phyloP scores from a whole-genome alignment of 2,888 invertebrate species.

The Fabriciana adippe region DNA sequence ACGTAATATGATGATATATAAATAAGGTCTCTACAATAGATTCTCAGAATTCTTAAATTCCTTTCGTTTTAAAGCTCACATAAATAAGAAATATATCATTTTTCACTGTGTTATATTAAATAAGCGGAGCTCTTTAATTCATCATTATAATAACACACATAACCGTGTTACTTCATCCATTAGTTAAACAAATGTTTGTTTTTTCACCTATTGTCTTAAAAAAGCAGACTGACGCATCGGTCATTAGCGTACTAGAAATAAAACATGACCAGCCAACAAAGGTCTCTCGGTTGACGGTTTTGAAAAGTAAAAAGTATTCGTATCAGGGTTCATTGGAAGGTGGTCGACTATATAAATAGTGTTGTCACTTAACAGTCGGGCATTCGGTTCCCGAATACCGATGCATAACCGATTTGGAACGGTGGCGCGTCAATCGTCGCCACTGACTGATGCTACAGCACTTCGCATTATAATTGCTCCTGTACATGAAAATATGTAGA shows the following conservation, averaged over 20 bases:
- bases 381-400: constrained; percentile 73
- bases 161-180: constrained; percentile 39
- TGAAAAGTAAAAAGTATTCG: neutral
- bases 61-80: no score
- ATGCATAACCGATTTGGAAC: constrained; percentile 68
- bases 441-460: constrained; percentile 42
- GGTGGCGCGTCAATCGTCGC: constrained; percentile 65
- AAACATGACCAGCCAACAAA: constrained; percentile 38
- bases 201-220: constrained; percentile 40
- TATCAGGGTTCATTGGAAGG: constrained; percentile 47
- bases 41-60: no score
- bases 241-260: constrained; percentile 49
- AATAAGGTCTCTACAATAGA: no score
- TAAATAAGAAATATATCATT: no score
- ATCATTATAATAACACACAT: constrained; percentile 25
- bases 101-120: constrained; percentile 11
- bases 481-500: constrained; percentile 23
- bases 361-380: constrained; percentile 67
- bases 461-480: constrained; percentile 35
- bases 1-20: no score
- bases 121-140: constrained; percentile 23
- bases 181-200: constrained; percentile 46
- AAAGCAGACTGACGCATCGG: constrained; percentile 45
- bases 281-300: constrained; percentile 22
- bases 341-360: constrained; percentile 69